These are phyloP conservation scores for Mus caroli DNA, from an alignment of 2,797 vertebrate genomes.

Conservation along the genomic window DNA sequence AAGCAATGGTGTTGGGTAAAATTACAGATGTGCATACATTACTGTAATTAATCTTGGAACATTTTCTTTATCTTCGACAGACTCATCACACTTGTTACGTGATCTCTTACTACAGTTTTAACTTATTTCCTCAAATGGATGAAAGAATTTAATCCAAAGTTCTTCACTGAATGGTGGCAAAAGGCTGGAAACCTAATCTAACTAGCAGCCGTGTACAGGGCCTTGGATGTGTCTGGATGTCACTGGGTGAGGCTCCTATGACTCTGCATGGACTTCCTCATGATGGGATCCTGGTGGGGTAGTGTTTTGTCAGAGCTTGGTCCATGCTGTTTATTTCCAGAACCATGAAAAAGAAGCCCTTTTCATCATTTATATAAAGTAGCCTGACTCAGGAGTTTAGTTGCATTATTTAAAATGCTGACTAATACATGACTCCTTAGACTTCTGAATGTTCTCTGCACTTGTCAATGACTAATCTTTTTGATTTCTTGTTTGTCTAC, in stretches of 20 bases:
- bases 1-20: not conserved
- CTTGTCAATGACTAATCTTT: not conserved
- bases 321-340: not conserved
- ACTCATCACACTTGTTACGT: not conserved
- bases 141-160: not conserved
- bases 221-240: not conserved
- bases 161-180: not conserved
- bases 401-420: not conserved
- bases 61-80: not conserved
- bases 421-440: not conserved
- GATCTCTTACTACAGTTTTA: not conserved
- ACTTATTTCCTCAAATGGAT: not conserved
- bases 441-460: not conserved
- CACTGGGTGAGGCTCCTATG: not conserved
- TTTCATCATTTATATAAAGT: not conserved
- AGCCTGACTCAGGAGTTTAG: not conserved
- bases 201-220: not conserved
- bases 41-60: not conserved
- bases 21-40: not conserved
- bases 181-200: not conserved
- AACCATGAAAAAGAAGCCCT: not conserved
- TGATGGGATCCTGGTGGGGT: not conserved
- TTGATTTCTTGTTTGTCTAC: not conserved
- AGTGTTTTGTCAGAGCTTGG: not conserved
- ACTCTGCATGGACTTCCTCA: not conserved